Evolutionary conservation across 2,888 invertebrate species (phyloP).

Genomic region (Congeria kusceri): DNA sequence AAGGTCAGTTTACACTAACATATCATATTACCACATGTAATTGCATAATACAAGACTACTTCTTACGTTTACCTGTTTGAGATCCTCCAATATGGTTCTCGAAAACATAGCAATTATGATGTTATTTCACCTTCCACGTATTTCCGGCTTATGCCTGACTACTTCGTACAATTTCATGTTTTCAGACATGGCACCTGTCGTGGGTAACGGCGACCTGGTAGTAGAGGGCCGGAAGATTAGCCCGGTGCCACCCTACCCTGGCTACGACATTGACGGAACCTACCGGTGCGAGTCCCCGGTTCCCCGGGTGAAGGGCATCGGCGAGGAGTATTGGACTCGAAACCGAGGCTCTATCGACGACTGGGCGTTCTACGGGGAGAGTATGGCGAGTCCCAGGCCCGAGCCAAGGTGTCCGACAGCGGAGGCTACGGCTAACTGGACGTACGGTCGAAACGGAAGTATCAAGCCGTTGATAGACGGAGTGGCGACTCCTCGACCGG

Average conservation of each 20-base stretch:
- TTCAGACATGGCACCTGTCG: not conserved
- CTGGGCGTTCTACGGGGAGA: constrained; percentile 61
- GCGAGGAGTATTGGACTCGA: constrained; percentile 61
- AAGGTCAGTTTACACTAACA: too few relatives aligned
- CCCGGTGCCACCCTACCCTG: constrained; percentile 66
- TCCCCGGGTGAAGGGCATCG: constrained; percentile 72
- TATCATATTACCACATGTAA: too few relatives aligned
- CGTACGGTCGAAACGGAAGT: constrained; percentile 69
- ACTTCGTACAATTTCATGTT: too few relatives aligned
- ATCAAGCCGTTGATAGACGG: constrained; percentile 69
- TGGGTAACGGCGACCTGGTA: not conserved
- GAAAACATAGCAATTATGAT: too few relatives aligned
- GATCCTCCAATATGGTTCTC: too few relatives aligned
- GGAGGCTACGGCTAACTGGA: constrained; percentile 68
- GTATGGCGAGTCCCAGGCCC: constrained; percentile 58
- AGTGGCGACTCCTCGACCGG: constrained; percentile 69
- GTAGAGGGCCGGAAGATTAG: constrained; percentile 20
- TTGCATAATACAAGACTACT: too few relatives aligned
- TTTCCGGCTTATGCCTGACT: too few relatives aligned
- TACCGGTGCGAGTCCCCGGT: constrained; percentile 49
- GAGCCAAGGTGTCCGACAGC: constrained; percentile 72
- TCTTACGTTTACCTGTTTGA: too few relatives aligned
- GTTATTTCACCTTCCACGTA: too few relatives aligned
- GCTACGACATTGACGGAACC: constrained; percentile 64
- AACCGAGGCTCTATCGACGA: constrained; percentile 70